Conservation (phyloP, 2,797 vertebrate species). For the Remorina albescens region DNA sequence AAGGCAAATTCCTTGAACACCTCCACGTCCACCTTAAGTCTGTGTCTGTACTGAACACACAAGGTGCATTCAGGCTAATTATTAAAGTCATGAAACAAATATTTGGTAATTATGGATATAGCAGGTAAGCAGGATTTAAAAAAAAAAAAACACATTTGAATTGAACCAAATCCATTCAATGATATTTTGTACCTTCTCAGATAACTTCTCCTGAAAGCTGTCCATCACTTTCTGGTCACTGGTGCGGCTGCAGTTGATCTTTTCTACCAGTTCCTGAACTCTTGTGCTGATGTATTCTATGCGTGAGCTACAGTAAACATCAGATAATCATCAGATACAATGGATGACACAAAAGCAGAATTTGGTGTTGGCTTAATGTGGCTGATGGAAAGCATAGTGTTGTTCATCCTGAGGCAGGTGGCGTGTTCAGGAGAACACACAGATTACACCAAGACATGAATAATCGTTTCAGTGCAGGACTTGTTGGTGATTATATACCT, state of each 20-base stretch:
- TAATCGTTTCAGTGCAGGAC: not conserved
- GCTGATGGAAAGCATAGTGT: no score
- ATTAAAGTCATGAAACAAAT: not conserved
- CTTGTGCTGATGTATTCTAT: slow-evolving; percentile 64
- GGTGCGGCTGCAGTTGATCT: slow-evolving; percentile 66
- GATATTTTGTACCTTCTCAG: slow-evolving; percentile 63
- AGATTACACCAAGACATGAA: not conserved
- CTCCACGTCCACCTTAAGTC: no score
- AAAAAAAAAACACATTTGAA: not conserved
- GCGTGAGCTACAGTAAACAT: slow-evolving; percentile 27
- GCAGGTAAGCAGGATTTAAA: not conserved
- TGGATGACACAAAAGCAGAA: not conserved
- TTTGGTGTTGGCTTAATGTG: not conserved
- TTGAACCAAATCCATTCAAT: not conserved
- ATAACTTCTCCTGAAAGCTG: slow-evolving; percentile 63
- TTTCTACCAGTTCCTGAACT: slow-evolving; percentile 63
- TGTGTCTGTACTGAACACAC: not conserved
- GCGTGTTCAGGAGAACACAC: not conserved
- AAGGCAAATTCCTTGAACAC: no score
- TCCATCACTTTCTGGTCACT: slow-evolving; percentile 70
- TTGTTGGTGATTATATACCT: slow-evolving; percentile 45
- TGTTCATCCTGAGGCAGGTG: not conserved
- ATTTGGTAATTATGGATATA: not conserved
- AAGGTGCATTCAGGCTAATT: not conserved
- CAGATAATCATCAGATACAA: not conserved